Conservation (phyloP, 2,888 invertebrate genomes). For the Orgyia antiqua region DNA sequence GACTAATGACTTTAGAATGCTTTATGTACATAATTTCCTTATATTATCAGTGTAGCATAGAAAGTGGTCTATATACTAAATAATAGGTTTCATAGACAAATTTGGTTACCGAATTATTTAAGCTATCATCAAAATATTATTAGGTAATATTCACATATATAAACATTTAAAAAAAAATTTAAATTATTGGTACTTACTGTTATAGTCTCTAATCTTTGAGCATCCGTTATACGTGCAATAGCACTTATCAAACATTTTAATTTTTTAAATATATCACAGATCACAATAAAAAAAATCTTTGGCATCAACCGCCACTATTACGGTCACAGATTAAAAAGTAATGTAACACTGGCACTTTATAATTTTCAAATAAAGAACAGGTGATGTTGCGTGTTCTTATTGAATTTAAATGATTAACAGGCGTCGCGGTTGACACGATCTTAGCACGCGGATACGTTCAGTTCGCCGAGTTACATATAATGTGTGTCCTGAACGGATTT, state of each 20-base stretch:
- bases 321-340: conserved; percentile 9
- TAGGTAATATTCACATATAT: too few species aligned
- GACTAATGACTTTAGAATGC: too few species aligned
- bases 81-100: too few species aligned
- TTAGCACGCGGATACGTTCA: conserved; percentile 58
- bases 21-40: too few species aligned
- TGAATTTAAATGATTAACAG: conserved; percentile 20
- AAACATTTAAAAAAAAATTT: too few species aligned
- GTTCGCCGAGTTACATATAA: conserved; percentile 65
- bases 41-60: too few species aligned
- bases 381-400: conserved; percentile 21
- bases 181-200: conserved; percentile 55
- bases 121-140: too few species aligned
- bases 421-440: conserved; percentile 29
- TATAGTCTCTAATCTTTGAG: conserved; percentile 38
- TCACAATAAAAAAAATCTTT: conserved; percentile 37
- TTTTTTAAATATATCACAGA: conserved; percentile 57
- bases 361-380: conserved; percentile 31
- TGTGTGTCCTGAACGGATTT: conserved; percentile 73
- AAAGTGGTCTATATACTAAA: too few species aligned
- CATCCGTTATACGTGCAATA: conserved; percentile 48
- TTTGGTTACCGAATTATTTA: conserved; percentile 1
- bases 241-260: conserved; percentile 46
- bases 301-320: conserved; percentile 32
- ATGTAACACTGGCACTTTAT: conserved; percentile 45